A percentile compares a stretch with the other conserved stretches of the same genome.
These are phyloP conservation scores for Bombus superbus DNA, from an alignment of 1,140 invertebrate genomes.

Conservation along the genomic window DNA sequence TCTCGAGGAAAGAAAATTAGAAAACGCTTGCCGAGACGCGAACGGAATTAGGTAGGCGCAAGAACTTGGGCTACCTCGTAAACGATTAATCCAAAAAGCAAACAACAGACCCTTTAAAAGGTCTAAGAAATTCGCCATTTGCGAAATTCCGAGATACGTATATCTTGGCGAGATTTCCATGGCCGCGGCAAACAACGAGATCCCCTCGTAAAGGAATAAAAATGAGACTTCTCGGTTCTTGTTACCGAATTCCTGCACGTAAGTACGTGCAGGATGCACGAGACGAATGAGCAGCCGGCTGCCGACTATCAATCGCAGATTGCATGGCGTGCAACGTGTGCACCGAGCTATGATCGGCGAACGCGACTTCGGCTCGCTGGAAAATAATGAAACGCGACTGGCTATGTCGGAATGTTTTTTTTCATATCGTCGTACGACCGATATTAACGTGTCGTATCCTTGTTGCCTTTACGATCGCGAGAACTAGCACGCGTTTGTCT, in stretches of 20 bases:
- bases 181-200: background rate
- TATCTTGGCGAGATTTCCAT: background rate
- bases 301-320: constrained; percentile 11
- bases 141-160: background rate
- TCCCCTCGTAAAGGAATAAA: background rate
- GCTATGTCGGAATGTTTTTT: background rate
- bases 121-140: background rate
- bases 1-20: background rate
- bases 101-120: background rate
- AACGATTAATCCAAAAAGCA: background rate
- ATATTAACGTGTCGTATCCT: background rate
- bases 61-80: background rate
- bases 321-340: constrained; percentile 2
- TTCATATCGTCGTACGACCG: background rate
- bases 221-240: background rate
- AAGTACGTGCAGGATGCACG: background rate
- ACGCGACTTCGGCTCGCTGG: no score
- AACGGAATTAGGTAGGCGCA: background rate
- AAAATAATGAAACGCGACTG: constrained; percentile 7
- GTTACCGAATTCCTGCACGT: background rate
- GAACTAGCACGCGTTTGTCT: background rate
- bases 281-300: background rate
- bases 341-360: background rate
- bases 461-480: no score
- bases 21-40: background rate